Evolutionary conservation across 92 coral and sea anemone genomes (phyloP).

Genomic region (Porites rus): DNA sequence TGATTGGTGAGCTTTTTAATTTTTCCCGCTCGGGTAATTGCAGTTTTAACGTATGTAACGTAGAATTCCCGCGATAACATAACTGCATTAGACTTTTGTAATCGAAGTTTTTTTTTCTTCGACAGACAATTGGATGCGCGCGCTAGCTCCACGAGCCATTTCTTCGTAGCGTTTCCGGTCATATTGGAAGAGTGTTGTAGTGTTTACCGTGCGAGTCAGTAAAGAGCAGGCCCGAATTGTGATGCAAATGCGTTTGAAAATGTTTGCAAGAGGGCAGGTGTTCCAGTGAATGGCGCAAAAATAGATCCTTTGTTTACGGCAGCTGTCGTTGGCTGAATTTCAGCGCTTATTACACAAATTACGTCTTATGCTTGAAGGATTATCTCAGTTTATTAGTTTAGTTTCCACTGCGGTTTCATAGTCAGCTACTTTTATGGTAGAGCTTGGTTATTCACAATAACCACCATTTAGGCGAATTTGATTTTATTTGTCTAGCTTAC

Average conservation of each 20-base stretch:
- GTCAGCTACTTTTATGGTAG: slow-evolving; percentile 21
- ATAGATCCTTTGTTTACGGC: slow-evolving; percentile 85
- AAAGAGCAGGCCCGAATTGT: slow-evolving; percentile 74
- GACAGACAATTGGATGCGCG: slow-evolving; percentile 24
- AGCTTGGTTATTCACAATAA: slow-evolving; percentile 29
- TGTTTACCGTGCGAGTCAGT: slow-evolving; percentile 61
- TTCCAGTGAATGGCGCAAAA: slow-evolving; percentile 79
- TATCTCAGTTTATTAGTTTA: slow-evolving; percentile 52
- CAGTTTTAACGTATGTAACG: slow-evolving; percentile 25
- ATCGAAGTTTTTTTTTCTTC: too few relatives aligned
- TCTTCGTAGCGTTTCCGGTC: slow-evolving; percentile 73
- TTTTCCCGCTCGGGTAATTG: slow-evolving; percentile 2
- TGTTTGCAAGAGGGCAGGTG: slow-evolving; percentile 86
- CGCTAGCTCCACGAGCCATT: slow-evolving; percentile 9
- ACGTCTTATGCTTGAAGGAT: slow-evolving; percentile 66
- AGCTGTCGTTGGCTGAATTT: slow-evolving; percentile 79
- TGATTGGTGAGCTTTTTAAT: slow-evolving; percentile 12
- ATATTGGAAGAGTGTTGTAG: slow-evolving; percentile 53
- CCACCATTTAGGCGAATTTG: slow-evolving; percentile 10
- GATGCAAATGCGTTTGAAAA: slow-evolving; percentile 72
- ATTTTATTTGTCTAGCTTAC: slow-evolving; percentile 42
- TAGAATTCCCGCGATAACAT: not conserved
- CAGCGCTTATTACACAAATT: slow-evolving; percentile 89
- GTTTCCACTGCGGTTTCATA: slow-evolving; percentile 33
- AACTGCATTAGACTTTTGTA: not conserved